Percentiles rank a stretch among this genome's conserved stretches.
phyloP scores from a whole-genome alignment of 2,888 invertebrate genomes.

The Crematogaster levior region DNA sequence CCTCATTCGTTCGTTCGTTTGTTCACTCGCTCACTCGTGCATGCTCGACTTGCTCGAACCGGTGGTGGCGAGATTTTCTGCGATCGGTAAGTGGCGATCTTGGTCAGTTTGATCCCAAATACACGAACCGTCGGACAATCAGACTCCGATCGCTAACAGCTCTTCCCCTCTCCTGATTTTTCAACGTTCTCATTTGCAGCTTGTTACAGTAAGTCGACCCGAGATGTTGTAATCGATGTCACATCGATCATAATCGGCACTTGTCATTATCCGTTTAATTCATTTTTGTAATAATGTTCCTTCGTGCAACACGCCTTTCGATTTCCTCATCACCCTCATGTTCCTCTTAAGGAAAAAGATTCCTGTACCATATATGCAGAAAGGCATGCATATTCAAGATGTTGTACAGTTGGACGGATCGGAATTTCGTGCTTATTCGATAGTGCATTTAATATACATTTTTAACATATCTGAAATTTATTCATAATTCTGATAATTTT shows the following conservation, averaged over 20 bases:
- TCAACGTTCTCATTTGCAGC: neutral
- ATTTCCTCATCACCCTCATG: neutral
- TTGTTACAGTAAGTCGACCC: neutral
- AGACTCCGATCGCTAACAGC: neutral
- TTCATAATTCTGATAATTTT: neutral
- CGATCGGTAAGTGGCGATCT: constrained; percentile 24
- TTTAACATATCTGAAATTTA: neutral
- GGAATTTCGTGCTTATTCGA: neutral
- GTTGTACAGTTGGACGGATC: too few relatives aligned
- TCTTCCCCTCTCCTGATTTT: neutral
- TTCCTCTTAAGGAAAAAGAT: neutral
- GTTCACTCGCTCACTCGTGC: neutral
- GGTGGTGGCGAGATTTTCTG: constrained; percentile 21
- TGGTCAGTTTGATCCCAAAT: constrained; percentile 21
- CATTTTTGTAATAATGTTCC: neutral
- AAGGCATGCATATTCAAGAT: neutral
- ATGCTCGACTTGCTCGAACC: constrained; percentile 30
- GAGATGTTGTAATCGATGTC: neutral
- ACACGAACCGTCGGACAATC: neutral
- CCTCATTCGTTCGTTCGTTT: constrained; percentile 25
- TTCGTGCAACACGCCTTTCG: neutral
- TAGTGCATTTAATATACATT: neutral
- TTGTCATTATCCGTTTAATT: constrained; percentile 17
- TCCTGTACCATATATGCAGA: neutral
- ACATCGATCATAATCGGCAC: constrained; percentile 19